A percentile compares a stretch with the other conserved stretches of the same genome.
Conservation (phyloP, 2,888 invertebrate genomes). For the Teinopalpus imperialis region DNA sequence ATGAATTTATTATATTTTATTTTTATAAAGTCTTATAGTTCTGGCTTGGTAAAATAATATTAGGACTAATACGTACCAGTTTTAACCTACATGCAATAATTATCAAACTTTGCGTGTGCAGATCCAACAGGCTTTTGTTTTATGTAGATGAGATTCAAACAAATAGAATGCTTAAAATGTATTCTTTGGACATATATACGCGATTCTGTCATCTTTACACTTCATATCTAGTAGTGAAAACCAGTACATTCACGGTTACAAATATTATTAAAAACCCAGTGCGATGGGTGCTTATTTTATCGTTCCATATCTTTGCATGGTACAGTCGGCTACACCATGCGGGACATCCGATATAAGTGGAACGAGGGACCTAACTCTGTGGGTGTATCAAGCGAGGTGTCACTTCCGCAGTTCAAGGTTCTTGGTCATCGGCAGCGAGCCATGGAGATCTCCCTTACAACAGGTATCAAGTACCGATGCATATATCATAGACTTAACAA, state of each 20-base stretch:
- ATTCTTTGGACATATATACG: slow-evolving; percentile 30
- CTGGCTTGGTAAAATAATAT: slow-evolving; percentile 27
- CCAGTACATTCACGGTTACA: slow-evolving; percentile 43
- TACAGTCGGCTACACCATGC: slow-evolving; percentile 98
- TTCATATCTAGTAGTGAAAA: slow-evolving; percentile 47
- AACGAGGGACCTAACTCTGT: slow-evolving; percentile 97
- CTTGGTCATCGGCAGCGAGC: slow-evolving; percentile 97
- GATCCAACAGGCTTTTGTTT: slow-evolving; percentile 46
- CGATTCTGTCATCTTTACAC: slow-evolving; percentile 37
- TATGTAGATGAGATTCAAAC: slow-evolving; percentile 41
- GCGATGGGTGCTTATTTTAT: slow-evolving; percentile 77
- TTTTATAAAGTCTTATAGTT: slow-evolving; percentile 16
- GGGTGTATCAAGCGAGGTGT: slow-evolving; percentile 97
- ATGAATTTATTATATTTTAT: slow-evolving; percentile 15
- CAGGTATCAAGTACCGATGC: slow-evolving; percentile 86
- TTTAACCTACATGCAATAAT: slow-evolving; percentile 7
- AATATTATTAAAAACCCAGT: slow-evolving; percentile 67
- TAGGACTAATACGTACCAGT: slow-evolving; percentile 6
- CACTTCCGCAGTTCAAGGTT: slow-evolving; percentile 98
- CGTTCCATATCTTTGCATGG: slow-evolving; percentile 76
- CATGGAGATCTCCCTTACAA: slow-evolving; percentile 97
- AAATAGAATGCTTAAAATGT: slow-evolving; percentile 40
- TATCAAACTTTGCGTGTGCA: slow-evolving; percentile 31
- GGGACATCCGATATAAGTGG: slow-evolving; percentile 98
- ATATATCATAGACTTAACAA: slow-evolving; percentile 26